phyloP scores from a whole-genome alignment of 2,113 vertebrate species.

The Poeciliopsis turrubarensis region DNA sequence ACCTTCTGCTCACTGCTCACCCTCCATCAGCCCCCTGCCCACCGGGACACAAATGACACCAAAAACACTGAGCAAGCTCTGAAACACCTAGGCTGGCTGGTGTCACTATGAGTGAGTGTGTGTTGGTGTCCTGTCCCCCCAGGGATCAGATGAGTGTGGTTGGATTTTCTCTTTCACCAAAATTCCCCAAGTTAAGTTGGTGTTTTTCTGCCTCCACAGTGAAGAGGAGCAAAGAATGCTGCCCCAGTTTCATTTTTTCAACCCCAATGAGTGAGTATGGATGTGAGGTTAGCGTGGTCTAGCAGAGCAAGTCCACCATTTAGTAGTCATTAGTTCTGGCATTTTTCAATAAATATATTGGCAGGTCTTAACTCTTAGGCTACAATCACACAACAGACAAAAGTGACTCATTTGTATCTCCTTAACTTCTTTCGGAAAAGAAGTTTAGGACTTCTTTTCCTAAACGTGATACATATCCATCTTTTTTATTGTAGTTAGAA shows the following conservation, averaged over 20 bases:
- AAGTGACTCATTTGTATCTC: too few species aligned
- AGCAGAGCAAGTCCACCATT: background rate
- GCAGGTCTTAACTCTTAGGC: too few species aligned
- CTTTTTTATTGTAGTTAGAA: too few species aligned
- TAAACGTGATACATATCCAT: too few species aligned
- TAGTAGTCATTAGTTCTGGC: too few species aligned
- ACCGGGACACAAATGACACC: conserved; percentile 28
- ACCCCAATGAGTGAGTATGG: background rate
- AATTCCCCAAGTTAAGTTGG: conserved; percentile 6
- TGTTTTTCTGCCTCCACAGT: conserved; percentile 30
- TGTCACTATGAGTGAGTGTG: background rate
- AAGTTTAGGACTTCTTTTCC: too few species aligned
- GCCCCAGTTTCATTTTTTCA: background rate
- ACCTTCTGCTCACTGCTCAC: conserved; percentile 30
- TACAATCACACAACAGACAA: too few species aligned
- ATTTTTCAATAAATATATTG: too few species aligned
- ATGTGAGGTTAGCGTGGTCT: background rate
- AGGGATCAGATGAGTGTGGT: background rate
- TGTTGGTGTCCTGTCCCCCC: conserved; percentile 8
- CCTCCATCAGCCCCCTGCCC: conserved; percentile 12
- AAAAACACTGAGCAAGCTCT: conserved; percentile 35
- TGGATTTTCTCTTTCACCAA: conserved; percentile 9
- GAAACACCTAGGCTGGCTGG: conserved; percentile 25
- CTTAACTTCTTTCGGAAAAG: too few species aligned
- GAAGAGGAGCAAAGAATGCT: conserved; percentile 13